Evolutionary conservation across 2,888 invertebrate genomes (phyloP), one percentile per base, ranked within the genome.

Genomic region (Ornithoptera priamus): DNA sequence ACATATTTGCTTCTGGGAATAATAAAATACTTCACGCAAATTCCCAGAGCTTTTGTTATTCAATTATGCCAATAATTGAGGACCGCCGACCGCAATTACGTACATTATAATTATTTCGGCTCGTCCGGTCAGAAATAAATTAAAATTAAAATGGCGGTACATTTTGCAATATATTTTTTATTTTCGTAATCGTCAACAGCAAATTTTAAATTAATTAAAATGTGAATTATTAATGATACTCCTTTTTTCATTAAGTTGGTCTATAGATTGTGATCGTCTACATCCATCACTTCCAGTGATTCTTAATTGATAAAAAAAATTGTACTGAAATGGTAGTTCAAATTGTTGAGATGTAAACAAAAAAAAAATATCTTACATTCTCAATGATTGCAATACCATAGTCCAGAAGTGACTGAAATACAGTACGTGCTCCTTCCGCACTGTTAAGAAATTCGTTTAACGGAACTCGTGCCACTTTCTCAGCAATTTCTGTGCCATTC

Each of bases 381-480:
- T 84, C 82, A 71, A 94, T 85, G 12, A 91, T 78, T 10, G 93
- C 94, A 68, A 94, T 85, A n/a, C 94, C 94, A 75, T 90, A 92
- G 74, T 91, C 90, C 20, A 93, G 81, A 6, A 94, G 82, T 20
- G 93, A 93, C 72, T 90, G 83, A 39, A 95, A 90, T 57, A 94
- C 88, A 56, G 77, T 78, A 71, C 80, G 87, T 0, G 92, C 85
- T 8, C 90, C 91, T 8, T 85, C 82, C 42, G 85, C 85, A 67
- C 91, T 85, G 30, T 84, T 83, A 15, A 95, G 81, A 79, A 94
- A 93, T 39, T 93, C 84, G 6, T 90, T 79, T 62, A 93, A 85
- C 0, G 86, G 79, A 7, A 94, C 84, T 69, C 80, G 82, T 0
- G 88, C 79, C 5, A 89, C 83, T 74, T 90, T 87, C 12, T 87